Evolutionary conservation across 2,888 invertebrate species (phyloP).

Genomic region (Syrista parreyssii): DNA sequence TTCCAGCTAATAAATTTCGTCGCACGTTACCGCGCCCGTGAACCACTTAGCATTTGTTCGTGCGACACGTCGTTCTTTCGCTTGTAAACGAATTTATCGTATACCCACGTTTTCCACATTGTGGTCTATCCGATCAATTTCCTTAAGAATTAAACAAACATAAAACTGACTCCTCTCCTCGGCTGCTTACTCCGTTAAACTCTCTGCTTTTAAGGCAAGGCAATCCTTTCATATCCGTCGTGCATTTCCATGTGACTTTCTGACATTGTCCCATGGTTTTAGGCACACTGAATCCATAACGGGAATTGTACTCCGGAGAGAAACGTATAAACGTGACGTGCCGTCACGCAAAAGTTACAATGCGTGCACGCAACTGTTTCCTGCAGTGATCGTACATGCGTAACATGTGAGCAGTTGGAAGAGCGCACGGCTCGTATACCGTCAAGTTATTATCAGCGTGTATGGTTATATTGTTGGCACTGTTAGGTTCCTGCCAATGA

Average conservation of each 20-base stretch:
- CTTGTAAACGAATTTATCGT: background rate
- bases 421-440: constrained; percentile 27
- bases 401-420: constrained; percentile 27
- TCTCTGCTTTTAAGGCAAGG: background rate
- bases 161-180: background rate
- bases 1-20: constrained; percentile 54
- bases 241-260: background rate
- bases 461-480: background rate
- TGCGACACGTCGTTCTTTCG: constrained; percentile 13
- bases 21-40: constrained; percentile 23
- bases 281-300: background rate
- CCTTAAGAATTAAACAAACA: background rate
- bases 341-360: constrained; percentile 3
- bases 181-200: background rate
- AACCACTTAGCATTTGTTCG: constrained; percentile 21
- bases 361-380: constrained; percentile 5
- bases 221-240: background rate
- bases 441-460: constrained; percentile 33
- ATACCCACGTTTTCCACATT: background rate
- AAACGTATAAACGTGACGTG: background rate
- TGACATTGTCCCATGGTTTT: background rate
- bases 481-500: background rate
- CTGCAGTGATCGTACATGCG: constrained; percentile 34
- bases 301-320: background rate
- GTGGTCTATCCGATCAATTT: background rate